Percentiles rank a stretch among this genome's conserved stretches.
Conservation (phyloP, 2,797 vertebrate species). For the Apogon talboti region DNA sequence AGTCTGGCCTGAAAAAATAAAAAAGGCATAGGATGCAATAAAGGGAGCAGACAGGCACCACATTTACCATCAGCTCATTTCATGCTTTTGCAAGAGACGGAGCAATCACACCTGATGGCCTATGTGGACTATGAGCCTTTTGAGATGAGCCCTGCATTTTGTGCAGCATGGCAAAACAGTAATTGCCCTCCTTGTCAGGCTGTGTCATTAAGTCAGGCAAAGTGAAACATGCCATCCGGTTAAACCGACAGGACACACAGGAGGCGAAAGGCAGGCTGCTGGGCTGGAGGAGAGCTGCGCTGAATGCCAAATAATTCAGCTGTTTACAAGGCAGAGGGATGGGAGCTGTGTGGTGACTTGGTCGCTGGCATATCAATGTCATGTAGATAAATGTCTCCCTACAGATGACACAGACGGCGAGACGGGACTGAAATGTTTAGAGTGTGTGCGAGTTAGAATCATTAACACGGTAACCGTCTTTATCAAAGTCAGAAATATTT, state of each 20-base stretch:
- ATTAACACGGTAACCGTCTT: background rate
- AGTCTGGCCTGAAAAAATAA: slow-evolving; percentile 21
- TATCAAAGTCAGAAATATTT: slow-evolving; percentile 55
- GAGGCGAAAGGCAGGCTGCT: slow-evolving; percentile 25
- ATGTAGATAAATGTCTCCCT: slow-evolving; percentile 6
- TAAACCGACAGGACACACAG: slow-evolving; percentile 54
- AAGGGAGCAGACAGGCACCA: slow-evolving; percentile 40
- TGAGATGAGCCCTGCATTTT: slow-evolving; percentile 52
- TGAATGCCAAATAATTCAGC: slow-evolving; percentile 62
- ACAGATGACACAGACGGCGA: background rate
- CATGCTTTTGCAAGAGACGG: slow-evolving; percentile 44
- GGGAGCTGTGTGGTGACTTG: slow-evolving; percentile 35
- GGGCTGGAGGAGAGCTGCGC: slow-evolving; percentile 16
- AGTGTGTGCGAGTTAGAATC: background rate
- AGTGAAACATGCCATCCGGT: slow-evolving; percentile 59
- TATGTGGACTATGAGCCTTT: slow-evolving; percentile 49
- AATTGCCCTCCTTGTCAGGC: slow-evolving; percentile 65
- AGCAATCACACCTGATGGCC: slow-evolving; percentile 60
- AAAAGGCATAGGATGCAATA: slow-evolving; percentile 35
- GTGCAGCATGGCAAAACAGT: slow-evolving; percentile 51
- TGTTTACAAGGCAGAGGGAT: slow-evolving; percentile 50
- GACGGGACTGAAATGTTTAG: background rate
- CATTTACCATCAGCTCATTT: slow-evolving; percentile 61
- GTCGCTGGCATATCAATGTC: slow-evolving; percentile 17
- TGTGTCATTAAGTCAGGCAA: slow-evolving; percentile 65